Conservation (phyloP, 2,113 vertebrate species). For the Theropithecus gelada region DNA sequence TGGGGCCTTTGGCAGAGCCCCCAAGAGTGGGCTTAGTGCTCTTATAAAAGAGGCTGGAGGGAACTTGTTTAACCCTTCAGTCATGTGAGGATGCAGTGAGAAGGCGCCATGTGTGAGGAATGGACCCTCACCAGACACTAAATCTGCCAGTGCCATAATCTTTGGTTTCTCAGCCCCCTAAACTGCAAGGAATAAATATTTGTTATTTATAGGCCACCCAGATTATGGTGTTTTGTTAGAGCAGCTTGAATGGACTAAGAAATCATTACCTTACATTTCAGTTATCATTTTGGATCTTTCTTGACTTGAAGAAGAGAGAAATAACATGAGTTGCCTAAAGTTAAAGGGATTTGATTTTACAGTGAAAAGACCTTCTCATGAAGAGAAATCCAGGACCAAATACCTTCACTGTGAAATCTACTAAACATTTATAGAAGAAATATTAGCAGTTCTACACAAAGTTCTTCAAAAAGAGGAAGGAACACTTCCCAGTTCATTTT, state of each 20-base stretch:
- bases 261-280: neutral
- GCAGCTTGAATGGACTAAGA: neutral
- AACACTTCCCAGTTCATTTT: neutral
- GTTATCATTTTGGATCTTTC: neutral
- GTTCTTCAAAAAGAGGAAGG: neutral
- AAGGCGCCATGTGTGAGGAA: neutral
- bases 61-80: neutral
- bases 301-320: neutral
- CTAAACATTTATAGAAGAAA: neutral
- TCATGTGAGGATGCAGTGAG: neutral
- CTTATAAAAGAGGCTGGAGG: neutral
- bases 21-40: neutral
- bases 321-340: neutral
- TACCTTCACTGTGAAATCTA: neutral
- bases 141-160: neutral
- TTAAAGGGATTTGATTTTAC: constrained; percentile 24
- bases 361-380: neutral
- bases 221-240: neutral
- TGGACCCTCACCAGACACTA: neutral
- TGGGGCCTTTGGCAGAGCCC: neutral
- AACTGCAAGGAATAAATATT: neutral
- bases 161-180: neutral
- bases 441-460: neutral
- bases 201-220: neutral
- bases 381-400: constrained; percentile 34